Base-by-base conservation (phyloP, 2,888 invertebrate species). In the Acleris literana region DNA sequence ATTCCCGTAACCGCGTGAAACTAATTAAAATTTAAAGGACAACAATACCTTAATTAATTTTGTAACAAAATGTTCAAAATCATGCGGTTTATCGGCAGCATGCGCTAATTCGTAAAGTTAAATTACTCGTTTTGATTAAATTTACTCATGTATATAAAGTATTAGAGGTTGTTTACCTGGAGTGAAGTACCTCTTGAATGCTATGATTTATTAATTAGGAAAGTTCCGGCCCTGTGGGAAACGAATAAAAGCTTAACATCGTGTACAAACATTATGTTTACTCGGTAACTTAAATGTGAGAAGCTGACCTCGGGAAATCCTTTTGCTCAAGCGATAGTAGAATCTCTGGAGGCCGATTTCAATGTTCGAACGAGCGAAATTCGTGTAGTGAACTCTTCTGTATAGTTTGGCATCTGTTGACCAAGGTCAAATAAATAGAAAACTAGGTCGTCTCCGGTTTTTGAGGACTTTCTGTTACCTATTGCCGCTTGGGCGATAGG, bases 181-280 rank as follows among this genome's bases (percentile, higher is more conserved):
- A 20, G 18, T 33, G 51, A 22, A 39, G 25, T 39, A 43, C 63
- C 62, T 53, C 59, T 59, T 59, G 48, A 48, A 57, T 43, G 52
- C 56, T 62, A 63, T 67, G 62, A 59, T 46, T 64, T 63, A 63
- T 60, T 68, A 68, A 68, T 68, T 64, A 57, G 60, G 46, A 61
- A 68, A 68, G 68, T 68, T 68, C 49, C 20, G 51, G 51, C 22
- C n/a, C 46, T 49, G 48, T 64, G 59, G 59, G 59, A 59, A 25
- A 22, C 16, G 52, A 22, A 54, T 52, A 56, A 55, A 55, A 57
- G 52, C 29, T 57, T 17, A 62, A 52, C 25, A 51, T 52, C 11
- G 33, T 39, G 44, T 29, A 52, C 53, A 56, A 56, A 64, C 59
- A 46, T 44, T 58, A 43, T 55, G 48, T 51, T 25, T 52, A 39